These are phyloP conservation scores for Elymnias hypermnestra DNA, from an alignment of 1,140 invertebrate genomes.

Conservation along the genomic window DNA sequence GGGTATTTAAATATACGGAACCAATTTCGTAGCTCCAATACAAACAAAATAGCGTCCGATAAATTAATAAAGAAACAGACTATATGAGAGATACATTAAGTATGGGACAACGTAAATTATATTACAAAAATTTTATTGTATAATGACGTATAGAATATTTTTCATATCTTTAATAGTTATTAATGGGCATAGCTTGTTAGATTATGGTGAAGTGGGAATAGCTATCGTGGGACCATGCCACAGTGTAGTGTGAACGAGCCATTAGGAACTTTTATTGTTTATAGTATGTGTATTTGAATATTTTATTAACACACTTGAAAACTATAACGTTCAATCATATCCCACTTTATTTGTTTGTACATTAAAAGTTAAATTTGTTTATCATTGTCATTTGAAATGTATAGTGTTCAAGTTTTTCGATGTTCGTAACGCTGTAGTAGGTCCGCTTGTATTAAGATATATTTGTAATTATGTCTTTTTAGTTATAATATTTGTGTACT, in stretches of 20 bases:
- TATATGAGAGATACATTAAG: slow-evolving; percentile 1
- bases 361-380: slow-evolving; percentile 3
- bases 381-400: background rate
- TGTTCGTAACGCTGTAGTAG: slow-evolving; percentile 22
- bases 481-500: slow-evolving; percentile 14
- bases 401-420: slow-evolving; percentile 12
- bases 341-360: background rate
- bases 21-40: background rate
- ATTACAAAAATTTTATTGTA: slow-evolving; percentile 21
- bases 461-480: slow-evolving; percentile 24
- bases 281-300: slow-evolving; percentile 39
- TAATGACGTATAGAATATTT: slow-evolving; percentile 22
- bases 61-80: slow-evolving; percentile 12
- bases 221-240: slow-evolving; percentile 35
- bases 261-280: slow-evolving; percentile 55
- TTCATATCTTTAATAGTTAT: slow-evolving; percentile 32
- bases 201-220: slow-evolving; percentile 34
- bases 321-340: slow-evolving; percentile 5
- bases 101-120: slow-evolving; percentile 13
- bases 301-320: slow-evolving; percentile 47
- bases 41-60: background rate
- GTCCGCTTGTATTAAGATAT: slow-evolving; percentile 26
- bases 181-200: slow-evolving; percentile 26
- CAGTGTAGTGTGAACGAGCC: slow-evolving; percentile 44
- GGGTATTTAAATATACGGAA: background rate